Conservation (phyloP, 2,797 vertebrate genomes). For the Cyclura pinguis region DNA sequence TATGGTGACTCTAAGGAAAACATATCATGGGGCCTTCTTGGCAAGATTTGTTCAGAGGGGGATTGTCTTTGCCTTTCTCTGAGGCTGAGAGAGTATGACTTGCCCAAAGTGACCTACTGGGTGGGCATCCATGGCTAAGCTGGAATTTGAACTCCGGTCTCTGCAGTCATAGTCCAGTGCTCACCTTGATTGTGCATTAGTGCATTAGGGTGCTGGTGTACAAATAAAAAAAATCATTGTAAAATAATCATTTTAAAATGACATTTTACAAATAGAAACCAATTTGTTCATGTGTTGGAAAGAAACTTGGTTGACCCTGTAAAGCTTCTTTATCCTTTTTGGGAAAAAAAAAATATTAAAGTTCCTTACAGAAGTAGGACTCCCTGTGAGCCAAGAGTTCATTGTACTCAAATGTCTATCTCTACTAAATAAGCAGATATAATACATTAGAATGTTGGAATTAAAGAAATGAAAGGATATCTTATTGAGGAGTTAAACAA, state of each 20-base stretch:
- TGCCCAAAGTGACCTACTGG: too few relatives aligned
- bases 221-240: conserved; percentile 43
- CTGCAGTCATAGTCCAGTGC: not conserved
- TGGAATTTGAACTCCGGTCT: too few relatives aligned
- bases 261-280: conserved; percentile 31
- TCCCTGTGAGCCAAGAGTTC: not conserved
- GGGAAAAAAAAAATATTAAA: not conserved
- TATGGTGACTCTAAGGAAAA: too few relatives aligned
- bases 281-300: conserved; percentile 10
- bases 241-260: conserved; percentile 49
- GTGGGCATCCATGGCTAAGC: too few relatives aligned
- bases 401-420: conserved; percentile 18
- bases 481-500: conserved; percentile 21
- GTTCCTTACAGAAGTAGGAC: not conserved
- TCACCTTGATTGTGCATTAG: conserved; percentile 63
- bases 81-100: too few relatives aligned
- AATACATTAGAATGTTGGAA: not conserved
- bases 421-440: not conserved
- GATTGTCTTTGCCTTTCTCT: too few relatives aligned
- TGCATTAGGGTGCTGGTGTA: conserved; percentile 56
- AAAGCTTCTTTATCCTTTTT: not conserved
- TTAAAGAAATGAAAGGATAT: conserved; percentile 19
- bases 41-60: too few relatives aligned
- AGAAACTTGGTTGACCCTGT: conserved; percentile 34
- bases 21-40: too few relatives aligned